These are phyloP conservation scores for Metridium senile DNA, from an alignment of 92 coral and sea anemone genomes.

Conservation along the genomic window DNA sequence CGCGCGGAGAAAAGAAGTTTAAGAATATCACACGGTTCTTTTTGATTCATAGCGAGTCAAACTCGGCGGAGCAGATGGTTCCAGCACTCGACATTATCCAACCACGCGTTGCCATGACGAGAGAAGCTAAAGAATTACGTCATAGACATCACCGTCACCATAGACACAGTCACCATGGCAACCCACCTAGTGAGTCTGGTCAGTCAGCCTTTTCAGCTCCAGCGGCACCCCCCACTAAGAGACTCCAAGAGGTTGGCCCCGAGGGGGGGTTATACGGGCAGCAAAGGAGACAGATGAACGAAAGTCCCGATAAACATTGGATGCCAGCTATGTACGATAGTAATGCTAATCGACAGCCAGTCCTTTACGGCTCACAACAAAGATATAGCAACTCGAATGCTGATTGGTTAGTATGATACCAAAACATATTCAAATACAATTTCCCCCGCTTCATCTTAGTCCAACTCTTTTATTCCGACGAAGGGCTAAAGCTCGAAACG, in stretches of 20 bases:
- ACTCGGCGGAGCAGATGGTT: conserved; percentile 55
- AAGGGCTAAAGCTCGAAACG: too few relatives aligned
- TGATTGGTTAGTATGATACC: not conserved
- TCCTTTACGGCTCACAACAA: conserved; percentile 5
- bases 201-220: conserved; percentile 84
- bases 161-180: conserved; percentile 71
- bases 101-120: conserved; percentile 80
- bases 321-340: not conserved
- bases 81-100: conserved; percentile 87
- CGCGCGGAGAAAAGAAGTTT: too few relatives aligned
- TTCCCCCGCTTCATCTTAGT: not conserved
- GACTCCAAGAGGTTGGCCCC: conserved; percentile 7
- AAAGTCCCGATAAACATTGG: not conserved
- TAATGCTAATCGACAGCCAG: not conserved
- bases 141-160: conserved; percentile 85
- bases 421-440: too few relatives aligned
- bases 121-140: conserved; percentile 76
- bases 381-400: conserved; percentile 6
- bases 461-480: too few relatives aligned
- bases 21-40: too few relatives aligned
- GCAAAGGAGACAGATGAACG: not conserved
- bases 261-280: conserved; percentile 8
- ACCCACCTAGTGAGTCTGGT: conserved; percentile 76
- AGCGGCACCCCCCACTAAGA: conserved; percentile 50
- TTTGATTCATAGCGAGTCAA: conserved; percentile 5